phyloP scores from a whole-genome alignment of 1,140 invertebrate species.

The Cyrtorhinus lividipennis region DNA sequence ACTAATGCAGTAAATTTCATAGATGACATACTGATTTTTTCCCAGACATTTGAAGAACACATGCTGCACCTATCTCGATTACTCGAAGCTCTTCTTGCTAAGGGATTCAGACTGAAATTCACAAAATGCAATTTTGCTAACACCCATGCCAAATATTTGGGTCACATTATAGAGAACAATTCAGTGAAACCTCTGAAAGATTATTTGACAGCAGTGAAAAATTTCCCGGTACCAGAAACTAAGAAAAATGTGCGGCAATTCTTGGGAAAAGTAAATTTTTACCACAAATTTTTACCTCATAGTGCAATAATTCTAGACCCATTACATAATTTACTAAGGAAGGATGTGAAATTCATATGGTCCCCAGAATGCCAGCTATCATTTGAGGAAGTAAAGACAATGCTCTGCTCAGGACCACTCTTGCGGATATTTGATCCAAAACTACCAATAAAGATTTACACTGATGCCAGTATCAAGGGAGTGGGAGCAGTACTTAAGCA shows the following conservation, averaged over 20 bases:
- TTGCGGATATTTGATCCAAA: conserved; percentile 25
- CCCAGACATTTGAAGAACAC: conserved; percentile 24
- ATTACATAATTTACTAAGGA: conserved; percentile 28
- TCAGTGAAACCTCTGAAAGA: conserved; percentile 21
- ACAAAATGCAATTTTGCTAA: conserved; percentile 28
- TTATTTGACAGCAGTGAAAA: conserved; percentile 24
- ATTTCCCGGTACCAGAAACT: conserved; percentile 21
- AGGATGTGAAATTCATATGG: conserved; percentile 27
- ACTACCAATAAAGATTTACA: conserved; percentile 26
- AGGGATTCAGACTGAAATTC: conserved; percentile 29
- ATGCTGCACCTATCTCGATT: conserved; percentile 16
- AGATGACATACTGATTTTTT: conserved; percentile 25
- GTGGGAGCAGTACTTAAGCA: too few relatives aligned
- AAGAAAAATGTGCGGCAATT: too few relatives aligned
- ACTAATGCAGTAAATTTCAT: conserved; percentile 33
- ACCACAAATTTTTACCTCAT: conserved; percentile 25
- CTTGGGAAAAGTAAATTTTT: conserved; percentile 24
- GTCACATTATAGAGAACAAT: conserved; percentile 25
- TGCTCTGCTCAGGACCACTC: conserved; percentile 28
- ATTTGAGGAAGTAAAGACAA: conserved; percentile 29
- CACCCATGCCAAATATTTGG: conserved; percentile 26
- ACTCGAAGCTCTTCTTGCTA: conserved; percentile 21
- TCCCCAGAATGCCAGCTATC: conserved; percentile 27
- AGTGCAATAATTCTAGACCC: conserved; percentile 27
- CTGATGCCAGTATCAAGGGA: conserved; percentile 26